These are phyloP conservation scores for Catharus bicknelli DNA, from an alignment of 2,113 vertebrate genomes.

Conservation along the genomic window DNA sequence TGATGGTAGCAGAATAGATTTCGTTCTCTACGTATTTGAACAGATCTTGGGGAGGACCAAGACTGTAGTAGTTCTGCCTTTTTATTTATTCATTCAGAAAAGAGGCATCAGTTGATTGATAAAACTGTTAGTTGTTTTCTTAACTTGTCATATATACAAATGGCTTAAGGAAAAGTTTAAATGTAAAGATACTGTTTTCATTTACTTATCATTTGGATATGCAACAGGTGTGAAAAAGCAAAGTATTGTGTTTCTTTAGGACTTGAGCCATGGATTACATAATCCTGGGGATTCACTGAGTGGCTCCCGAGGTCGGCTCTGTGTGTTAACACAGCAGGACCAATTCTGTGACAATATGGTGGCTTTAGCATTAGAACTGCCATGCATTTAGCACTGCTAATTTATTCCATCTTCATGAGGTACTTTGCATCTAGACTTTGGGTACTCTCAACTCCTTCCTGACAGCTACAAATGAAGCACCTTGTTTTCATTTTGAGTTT, in stretches of 20 bases:
- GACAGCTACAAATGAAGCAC: neutral
- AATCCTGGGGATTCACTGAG: neutral
- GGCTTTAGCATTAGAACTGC: neutral
- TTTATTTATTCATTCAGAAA: neutral
- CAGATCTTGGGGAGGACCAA: neutral
- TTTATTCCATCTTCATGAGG: neutral
- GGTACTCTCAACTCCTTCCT: neutral
- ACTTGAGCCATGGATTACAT: neutral
- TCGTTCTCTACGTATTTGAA: neutral
- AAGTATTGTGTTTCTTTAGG: neutral
- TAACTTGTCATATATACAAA: neutral
- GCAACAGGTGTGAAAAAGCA: neutral
- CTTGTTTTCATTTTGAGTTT: neutral
- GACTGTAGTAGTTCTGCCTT: neutral
- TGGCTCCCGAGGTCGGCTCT: fast-evolving
- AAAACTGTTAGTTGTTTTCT: neutral
- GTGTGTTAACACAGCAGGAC: neutral
- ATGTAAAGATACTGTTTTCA: neutral
- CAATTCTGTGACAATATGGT: neutral
- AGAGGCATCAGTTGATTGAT: neutral
- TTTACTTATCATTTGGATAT: neutral
- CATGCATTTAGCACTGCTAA: neutral
- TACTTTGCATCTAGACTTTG: neutral
- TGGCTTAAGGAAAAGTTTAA: neutral
- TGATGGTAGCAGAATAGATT: neutral